phyloP scores from a whole-genome alignment of 2,888 invertebrate genomes.

The Epinotia nisella region DNA sequence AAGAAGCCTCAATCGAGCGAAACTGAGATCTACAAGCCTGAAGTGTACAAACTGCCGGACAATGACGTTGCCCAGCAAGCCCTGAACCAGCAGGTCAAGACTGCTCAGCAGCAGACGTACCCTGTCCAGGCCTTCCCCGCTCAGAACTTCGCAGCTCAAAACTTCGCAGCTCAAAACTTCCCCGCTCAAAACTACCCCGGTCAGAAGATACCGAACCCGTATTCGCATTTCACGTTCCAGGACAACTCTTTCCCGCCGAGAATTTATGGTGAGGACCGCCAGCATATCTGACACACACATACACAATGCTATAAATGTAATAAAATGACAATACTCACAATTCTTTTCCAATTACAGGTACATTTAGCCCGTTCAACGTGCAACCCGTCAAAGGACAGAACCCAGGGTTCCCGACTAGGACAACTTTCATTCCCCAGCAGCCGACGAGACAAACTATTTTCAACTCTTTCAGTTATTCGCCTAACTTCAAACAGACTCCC shows the following conservation, averaged over 20 bases:
- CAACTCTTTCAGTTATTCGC: conserved; percentile 73
- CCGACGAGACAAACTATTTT: conserved; percentile 75
- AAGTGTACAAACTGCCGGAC: conserved; percentile 74
- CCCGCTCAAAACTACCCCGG: conserved; percentile 51
- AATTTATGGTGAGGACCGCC: conserved; percentile 69
- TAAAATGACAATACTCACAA: background rate
- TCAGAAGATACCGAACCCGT: conserved; percentile 63
- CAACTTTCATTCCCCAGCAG: conserved; percentile 71
- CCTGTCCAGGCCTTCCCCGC: conserved; percentile 34
- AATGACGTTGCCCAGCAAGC: conserved; percentile 72
- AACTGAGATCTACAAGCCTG: conserved; percentile 73
- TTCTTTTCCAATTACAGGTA: conserved; percentile 70
- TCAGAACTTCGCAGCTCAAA: conserved; percentile 47
- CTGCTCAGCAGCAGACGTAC: conserved; percentile 70
- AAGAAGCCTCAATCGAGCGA: conserved; percentile 56
- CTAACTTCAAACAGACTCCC: conserved; percentile 70
- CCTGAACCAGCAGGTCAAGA: conserved; percentile 72
- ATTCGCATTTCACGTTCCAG: conserved; percentile 71
- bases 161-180: conserved; percentile 44
- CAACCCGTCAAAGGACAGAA: conserved; percentile 83
- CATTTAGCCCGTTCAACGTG: conserved; percentile 86
- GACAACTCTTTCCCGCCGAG: conserved; percentile 71
- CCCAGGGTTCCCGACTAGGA: conserved; percentile 74
- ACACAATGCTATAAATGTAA: background rate
- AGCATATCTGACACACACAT: background rate